These are phyloP conservation scores for Hestina assimilis DNA, from an alignment of 1,140 invertebrate genomes.

Conservation along the genomic window DNA sequence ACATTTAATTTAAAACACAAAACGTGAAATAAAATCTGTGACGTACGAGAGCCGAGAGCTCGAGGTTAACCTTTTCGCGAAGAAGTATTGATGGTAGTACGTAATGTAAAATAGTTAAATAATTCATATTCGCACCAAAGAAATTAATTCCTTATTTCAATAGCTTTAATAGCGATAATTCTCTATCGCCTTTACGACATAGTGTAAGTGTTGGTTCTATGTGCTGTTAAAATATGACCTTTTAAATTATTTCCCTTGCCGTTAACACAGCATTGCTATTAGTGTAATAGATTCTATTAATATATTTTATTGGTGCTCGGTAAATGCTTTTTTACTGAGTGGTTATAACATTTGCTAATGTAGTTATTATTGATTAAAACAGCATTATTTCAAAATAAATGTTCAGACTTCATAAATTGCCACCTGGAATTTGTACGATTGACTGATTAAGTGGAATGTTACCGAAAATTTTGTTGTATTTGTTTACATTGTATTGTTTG, in stretches of 20 bases:
- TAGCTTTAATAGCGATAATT: background rate
- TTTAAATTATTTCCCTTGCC: constrained; percentile 25
- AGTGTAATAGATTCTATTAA: constrained; percentile 21
- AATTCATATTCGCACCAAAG: background rate
- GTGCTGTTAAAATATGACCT: constrained; percentile 21
- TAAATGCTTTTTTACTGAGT: background rate
- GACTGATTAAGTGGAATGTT: too few relatives aligned
- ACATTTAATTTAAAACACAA: constrained; percentile 20
- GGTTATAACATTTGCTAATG: background rate
- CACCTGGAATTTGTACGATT: too few relatives aligned
- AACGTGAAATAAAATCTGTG: constrained; percentile 22
- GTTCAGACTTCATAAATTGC: too few relatives aligned
- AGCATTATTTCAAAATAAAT: too few relatives aligned
- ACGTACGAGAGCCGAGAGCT: constrained; percentile 16
- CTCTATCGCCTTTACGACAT: background rate
- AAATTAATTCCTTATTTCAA: background rate
- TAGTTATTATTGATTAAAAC: too few relatives aligned
- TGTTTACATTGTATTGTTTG: too few relatives aligned
- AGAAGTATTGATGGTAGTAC: constrained; percentile 22
- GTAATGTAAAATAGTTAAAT: constrained; percentile 14
- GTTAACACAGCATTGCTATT: constrained; percentile 24
- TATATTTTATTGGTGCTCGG: constrained; percentile 1
- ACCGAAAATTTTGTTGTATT: too few relatives aligned
- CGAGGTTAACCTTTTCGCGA: constrained; percentile 23
- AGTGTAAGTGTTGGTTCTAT: background rate